A percentile compares a stretch with the other conserved stretches of the same genome.
These are phyloP conservation scores for Calcarius lapponicus DNA, from an alignment of 2,797 vertebrate genomes.

Conservation along the genomic window DNA sequence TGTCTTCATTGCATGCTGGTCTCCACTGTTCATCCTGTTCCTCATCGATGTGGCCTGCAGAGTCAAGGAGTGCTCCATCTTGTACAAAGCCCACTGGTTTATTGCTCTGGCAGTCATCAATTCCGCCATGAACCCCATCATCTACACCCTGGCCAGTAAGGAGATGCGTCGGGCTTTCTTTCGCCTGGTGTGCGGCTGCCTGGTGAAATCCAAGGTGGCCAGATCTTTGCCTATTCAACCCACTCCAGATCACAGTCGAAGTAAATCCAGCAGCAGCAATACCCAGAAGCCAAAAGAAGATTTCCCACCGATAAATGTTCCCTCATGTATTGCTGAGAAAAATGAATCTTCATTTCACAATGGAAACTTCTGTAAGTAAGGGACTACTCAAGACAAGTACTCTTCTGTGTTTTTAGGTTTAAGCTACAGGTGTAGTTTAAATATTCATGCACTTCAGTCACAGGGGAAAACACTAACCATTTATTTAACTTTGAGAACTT, in stretches of 20 bases:
- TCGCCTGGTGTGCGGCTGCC: constrained; percentile 83
- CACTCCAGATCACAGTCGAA: constrained; percentile 83
- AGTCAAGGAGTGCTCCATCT: constrained; percentile 77
- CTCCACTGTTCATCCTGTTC: constrained; percentile 89
- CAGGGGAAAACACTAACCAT: neutral
- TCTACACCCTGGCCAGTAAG: constrained; percentile 94
- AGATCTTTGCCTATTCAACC: constrained; percentile 74
- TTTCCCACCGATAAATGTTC: constrained; percentile 52
- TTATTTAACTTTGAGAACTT: constrained; percentile 17
- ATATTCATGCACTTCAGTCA: constrained; percentile 53
- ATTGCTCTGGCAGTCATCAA: constrained; percentile 90
- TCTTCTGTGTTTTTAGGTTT: neutral
- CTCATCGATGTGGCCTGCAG: constrained; percentile 90
- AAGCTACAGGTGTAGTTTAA: neutral
- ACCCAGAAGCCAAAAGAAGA: constrained; percentile 81
- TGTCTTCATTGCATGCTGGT: constrained; percentile 95
- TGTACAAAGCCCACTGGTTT: constrained; percentile 90
- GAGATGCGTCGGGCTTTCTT: constrained; percentile 95
- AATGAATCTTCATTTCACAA: constrained; percentile 67
- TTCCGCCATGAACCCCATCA: constrained; percentile 94
- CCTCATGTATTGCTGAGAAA: constrained; percentile 14
- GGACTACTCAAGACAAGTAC: neutral
- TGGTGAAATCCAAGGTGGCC: constrained; percentile 72
- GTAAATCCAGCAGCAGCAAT: constrained; percentile 91
- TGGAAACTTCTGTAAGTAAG: constrained; percentile 73